Base-by-base conservation (phyloP, 2,888 invertebrate species). In the Cremastobaeus sp. region DNA sequence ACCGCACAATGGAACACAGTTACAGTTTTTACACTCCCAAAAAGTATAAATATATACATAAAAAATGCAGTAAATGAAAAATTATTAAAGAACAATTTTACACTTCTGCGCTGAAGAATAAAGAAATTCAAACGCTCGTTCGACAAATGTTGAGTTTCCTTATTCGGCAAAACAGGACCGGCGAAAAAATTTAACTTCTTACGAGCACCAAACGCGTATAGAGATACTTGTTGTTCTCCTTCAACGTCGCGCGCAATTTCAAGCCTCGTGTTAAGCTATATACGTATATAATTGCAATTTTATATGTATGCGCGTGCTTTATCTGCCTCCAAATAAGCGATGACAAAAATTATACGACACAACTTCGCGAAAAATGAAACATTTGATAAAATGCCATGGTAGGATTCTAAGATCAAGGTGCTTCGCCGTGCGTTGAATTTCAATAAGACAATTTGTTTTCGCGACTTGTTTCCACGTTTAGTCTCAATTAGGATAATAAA, bases 221-320 rank as follows among this genome's bases (percentile, higher is more conserved):
- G 20, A 64, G 54, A 37, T 57, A 59, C 69, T 69, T 65, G 74
- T 74, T 59, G 74, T 69, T 74, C 64, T 74, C 74, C 74, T 74
- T 74, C 69, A 64, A 54, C 62, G 59, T 57, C 64, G 41, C 68
- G 54, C 28, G 64, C 68, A 68, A 68, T 74, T 62, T 68, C 73
- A 64, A 64, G 74, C 59, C 41, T 47, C 45, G 47, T 54, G 47
- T 74, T 59, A 55, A 48, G 9, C 60, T 52, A 39, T 37, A 50
- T 70, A 62, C 41, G 62, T 50, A 43, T 34, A 39, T 54, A 59
- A 71, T 71, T 71, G 43, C 48, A 69, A n/a, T 50, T 45, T 54
- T 28, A 32, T 30, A 55, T 64, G 48, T 52, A 25, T 50, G 25
- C 57, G 37, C 1, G 34, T 35, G 47, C 21, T 64, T 62, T 21